Conservation (phyloP, 35 echinoderm and acorn worm species). For the Apostichopus californicus region DNA sequence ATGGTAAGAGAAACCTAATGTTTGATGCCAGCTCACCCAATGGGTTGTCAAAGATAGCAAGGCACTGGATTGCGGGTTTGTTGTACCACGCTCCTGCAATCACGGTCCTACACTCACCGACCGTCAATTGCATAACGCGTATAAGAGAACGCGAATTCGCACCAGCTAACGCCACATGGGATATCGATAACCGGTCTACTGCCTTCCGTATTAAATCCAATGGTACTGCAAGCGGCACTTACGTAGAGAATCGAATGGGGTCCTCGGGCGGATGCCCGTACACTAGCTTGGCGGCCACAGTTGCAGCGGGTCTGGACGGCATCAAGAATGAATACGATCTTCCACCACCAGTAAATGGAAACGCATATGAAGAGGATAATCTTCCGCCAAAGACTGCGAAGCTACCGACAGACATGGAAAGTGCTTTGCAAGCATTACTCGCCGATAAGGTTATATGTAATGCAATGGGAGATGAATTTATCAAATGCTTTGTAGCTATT, state of each 20-base stretch:
- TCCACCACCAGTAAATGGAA: slow-evolving; percentile 30
- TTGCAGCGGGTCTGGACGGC: slow-evolving; percentile 36
- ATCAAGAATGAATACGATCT: slow-evolving; percentile 64
- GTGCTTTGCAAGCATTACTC: no score
- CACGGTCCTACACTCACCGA: slow-evolving; percentile 53
- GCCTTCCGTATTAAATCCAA: slow-evolving; percentile 55
- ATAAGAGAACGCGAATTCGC: slow-evolving; percentile 26
- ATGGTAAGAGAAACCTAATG: slow-evolving; percentile 30
- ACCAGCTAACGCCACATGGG: slow-evolving; percentile 67
- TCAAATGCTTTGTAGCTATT: no score
- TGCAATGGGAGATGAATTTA: no score
- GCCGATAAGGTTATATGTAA: no score
- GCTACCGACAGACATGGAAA: no score
- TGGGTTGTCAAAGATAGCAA: slow-evolving; percentile 56
- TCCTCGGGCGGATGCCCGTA: slow-evolving; percentile 59
- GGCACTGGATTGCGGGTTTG: slow-evolving; percentile 71
- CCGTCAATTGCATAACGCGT: slow-evolving; percentile 65
- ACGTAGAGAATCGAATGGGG: slow-evolving; percentile 69
- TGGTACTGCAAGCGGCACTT: slow-evolving; percentile 56
- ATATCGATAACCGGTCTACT: slow-evolving; percentile 61
- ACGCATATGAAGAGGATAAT: slow-evolving; percentile 23
- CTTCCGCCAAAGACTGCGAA: no score
- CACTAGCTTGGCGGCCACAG: slow-evolving; percentile 61
- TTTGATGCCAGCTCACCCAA: slow-evolving; percentile 49
- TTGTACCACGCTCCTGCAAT: slow-evolving; percentile 64